These are phyloP conservation scores for Galago senegalensis DNA, from an alignment of 2,797 vertebrate genomes.

Conservation along the genomic window DNA sequence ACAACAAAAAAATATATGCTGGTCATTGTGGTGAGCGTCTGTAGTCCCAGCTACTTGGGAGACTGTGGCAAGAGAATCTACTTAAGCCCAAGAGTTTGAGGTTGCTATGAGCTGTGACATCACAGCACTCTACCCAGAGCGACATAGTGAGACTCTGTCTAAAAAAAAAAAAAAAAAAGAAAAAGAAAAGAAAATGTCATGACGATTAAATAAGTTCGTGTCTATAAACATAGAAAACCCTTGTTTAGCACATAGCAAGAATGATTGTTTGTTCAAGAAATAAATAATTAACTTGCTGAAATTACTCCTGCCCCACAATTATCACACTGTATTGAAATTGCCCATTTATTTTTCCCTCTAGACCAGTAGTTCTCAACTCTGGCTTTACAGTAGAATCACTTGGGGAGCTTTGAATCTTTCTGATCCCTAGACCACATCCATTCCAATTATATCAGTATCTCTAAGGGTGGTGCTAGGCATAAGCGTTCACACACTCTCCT, in stretches of 20 bases:
- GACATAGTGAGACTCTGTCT: no score
- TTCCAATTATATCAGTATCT: constrained; percentile 23
- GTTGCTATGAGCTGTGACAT: no score
- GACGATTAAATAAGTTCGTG: neutral
- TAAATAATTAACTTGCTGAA: neutral
- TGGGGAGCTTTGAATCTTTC: neutral
- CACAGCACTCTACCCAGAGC: no score
- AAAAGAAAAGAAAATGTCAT: neutral
- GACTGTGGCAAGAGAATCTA: no score
- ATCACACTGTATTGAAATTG: neutral
- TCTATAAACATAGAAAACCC: neutral
- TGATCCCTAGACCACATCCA: neutral
- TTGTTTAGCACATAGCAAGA: neutral
- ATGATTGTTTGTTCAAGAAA: neutral
- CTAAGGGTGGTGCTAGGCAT: neutral
- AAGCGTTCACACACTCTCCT: neutral
- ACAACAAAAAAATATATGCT: no score
- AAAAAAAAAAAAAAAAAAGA: no score
- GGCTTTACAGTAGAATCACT: neutral
- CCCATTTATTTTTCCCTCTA: neutral
- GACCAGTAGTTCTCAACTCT: constrained; percentile 6
- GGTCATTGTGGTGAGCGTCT: no score
- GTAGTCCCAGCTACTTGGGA: no score
- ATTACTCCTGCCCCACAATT: neutral
- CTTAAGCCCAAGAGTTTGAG: no score